phyloP scores from a whole-genome alignment of 2,113 vertebrate species.

The Budorcas taxicolor region DNA sequence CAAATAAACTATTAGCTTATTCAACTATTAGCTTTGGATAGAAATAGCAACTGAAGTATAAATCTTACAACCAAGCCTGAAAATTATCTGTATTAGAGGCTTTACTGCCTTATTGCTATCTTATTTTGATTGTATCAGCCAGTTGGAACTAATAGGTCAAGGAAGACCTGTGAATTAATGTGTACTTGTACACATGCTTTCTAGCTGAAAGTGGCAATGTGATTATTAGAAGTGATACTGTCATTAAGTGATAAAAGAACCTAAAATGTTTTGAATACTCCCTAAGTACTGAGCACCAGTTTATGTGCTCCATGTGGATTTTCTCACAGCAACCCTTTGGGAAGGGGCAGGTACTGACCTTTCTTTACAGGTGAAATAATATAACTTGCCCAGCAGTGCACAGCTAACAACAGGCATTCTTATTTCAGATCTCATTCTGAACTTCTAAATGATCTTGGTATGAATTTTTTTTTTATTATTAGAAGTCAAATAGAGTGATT shows the following conservation, averaged over 20 bases:
- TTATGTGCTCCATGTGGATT: neutral
- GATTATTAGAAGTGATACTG: neutral
- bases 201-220: neutral
- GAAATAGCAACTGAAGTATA: conserved; percentile 29
- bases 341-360: neutral
- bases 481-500: neutral
- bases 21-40: neutral
- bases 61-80: conserved; percentile 11
- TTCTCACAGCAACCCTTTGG: neutral
- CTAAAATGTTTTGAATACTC: neutral
- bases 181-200: neutral
- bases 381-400: neutral
- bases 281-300: neutral
- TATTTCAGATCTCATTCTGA: neutral
- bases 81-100: neutral
- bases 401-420: neutral
- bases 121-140: conserved; percentile 27
- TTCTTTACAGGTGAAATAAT: neutral
- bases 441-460: neutral
- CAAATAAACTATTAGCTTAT: conserved; percentile 13
- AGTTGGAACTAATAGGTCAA: conserved; percentile 20
- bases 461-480: neutral
- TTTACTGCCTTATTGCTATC: neutral
- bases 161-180: neutral
- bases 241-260: neutral